Evolutionary conservation across 1,140 invertebrate genomes (phyloP), one percentile per base, ranked within the genome.

Genomic region (Scylla paramamosain): DNA sequence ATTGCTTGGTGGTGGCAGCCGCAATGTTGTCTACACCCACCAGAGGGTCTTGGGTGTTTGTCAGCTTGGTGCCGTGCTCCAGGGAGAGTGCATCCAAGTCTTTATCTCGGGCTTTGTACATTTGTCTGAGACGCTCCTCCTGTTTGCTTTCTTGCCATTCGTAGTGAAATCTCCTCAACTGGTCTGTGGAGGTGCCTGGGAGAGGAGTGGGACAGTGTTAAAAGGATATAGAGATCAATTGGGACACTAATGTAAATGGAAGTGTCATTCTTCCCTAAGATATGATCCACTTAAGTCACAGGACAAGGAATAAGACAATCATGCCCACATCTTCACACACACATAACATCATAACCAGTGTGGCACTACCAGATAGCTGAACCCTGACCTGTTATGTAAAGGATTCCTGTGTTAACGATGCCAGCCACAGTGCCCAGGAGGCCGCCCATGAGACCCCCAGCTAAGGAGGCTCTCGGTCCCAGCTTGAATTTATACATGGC

Each of bases 301-400:
- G 6, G 39, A 6, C 39, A 39, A 6, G 39, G 6, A 1, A 39
- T 39, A 6, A 39, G 39, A 39, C 39, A 39, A 39, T 6, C 39
- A 39, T 6, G 6, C 6, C 6, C 39, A 39, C 39, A 39, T 39
- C 39, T 6, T 39, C 39, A 39, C 39, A 39, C 39, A 39, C 39
- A 39, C 39, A 39, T 6, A 39, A 6, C 39, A 39, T 39, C 1
- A 39, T 6, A 1, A 39, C 1, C 39, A 39, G 39, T 39, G 6
- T 39, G 39, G 39, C 39, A 39, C 3, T 20, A 59, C 3, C 52
- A 77, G 67, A 20, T n/a, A n/a, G 25, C n/a, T 20, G n/a, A 20
- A n/a, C 67, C 1, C 94, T 59, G 25, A 95, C 94, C 94, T 92
- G 94, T 92, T 48, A 95, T 25, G 8, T 92, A 92, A 48, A 95